phyloP scores from a whole-genome alignment of 2,888 invertebrate species.

The Sipha maydis region DNA sequence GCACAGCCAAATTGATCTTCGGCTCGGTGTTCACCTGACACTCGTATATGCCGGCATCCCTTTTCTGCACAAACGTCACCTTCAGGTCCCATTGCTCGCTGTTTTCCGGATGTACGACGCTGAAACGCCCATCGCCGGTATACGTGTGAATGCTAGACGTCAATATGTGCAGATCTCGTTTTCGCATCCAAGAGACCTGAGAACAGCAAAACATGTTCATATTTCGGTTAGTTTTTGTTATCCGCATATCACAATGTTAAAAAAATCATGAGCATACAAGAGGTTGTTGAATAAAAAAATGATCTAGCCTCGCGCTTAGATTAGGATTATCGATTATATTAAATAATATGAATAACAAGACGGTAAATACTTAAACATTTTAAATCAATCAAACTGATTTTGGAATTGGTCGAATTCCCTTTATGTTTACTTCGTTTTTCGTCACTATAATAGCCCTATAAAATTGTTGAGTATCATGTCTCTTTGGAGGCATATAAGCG shows the following conservation, averaged over 20 bases:
- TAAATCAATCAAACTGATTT: conserved; percentile 55
- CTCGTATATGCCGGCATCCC: conserved; percentile 87
- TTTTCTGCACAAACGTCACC: conserved; percentile 83
- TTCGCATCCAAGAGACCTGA: conserved; percentile 86
- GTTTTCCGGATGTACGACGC: conserved; percentile 83
- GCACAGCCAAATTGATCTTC: conserved; percentile 85
- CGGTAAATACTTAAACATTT: not conserved
- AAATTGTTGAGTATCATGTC: conserved; percentile 48
- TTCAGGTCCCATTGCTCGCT: conserved; percentile 89
- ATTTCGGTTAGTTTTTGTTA: not conserved
- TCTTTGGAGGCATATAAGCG: not conserved
- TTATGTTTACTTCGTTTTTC: not conserved
- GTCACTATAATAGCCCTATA: conserved; percentile 42
- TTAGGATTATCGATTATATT: no score
- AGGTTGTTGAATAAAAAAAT: no score
- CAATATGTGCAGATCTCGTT: conserved; percentile 84
- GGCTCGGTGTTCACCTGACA: conserved; percentile 92
- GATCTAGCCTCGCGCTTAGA: no score
- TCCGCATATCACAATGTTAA: not conserved
- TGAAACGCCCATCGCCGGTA: conserved; percentile 87
- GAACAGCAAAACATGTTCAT: conserved; percentile 64
- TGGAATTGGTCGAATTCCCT: not conserved
- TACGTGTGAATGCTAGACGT: conserved; percentile 87
- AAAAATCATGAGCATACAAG: no score
- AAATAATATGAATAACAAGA: no score